phyloP scores from a whole-genome alignment of 2,797 vertebrate genomes.

The Setipinna tenuifilis region DNA sequence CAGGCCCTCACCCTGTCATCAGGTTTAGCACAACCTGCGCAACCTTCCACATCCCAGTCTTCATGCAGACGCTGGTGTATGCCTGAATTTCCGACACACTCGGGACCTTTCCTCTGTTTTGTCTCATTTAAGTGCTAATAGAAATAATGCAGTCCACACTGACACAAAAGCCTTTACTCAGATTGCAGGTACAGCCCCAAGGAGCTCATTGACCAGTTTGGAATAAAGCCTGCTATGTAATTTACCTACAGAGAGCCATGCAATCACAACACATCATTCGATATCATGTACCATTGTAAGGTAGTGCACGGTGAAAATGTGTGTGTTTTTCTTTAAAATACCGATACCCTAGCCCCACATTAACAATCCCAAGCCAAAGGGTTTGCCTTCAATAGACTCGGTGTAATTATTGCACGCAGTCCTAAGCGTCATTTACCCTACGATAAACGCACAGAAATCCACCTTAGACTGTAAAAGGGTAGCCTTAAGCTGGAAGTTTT shows the following conservation, averaged over 20 bases:
- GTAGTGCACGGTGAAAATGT: not conserved
- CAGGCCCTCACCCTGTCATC: not conserved
- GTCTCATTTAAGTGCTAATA: not conserved
- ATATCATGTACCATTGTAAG: not conserved
- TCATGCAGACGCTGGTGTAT: not conserved
- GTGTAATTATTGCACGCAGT: not conserved
- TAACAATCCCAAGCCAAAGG: not conserved
- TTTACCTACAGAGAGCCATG: not conserved
- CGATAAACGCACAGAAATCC: not conserved
- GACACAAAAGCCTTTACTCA: too few relatives aligned
- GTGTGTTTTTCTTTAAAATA: not conserved
- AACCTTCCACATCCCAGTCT: not conserved
- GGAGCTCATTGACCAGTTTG: constrained; percentile 46
- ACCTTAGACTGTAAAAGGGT: not conserved
- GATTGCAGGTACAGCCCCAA: too few relatives aligned
- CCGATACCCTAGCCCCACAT: not conserved
- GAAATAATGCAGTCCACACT: too few relatives aligned
- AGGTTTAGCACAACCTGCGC: not conserved
- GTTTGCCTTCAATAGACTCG: not conserved
- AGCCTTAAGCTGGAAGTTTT: not conserved
- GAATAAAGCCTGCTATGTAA: not conserved
- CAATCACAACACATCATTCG: not conserved
- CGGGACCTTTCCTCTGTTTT: not conserved
- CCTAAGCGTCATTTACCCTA: not conserved
- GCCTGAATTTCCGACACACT: not conserved